Percentiles rank a stretch among this genome's conserved stretches.
Evolutionary conservation across 2,797 vertebrate species (phyloP).

Genomic region (Mallotus villosus): DNA sequence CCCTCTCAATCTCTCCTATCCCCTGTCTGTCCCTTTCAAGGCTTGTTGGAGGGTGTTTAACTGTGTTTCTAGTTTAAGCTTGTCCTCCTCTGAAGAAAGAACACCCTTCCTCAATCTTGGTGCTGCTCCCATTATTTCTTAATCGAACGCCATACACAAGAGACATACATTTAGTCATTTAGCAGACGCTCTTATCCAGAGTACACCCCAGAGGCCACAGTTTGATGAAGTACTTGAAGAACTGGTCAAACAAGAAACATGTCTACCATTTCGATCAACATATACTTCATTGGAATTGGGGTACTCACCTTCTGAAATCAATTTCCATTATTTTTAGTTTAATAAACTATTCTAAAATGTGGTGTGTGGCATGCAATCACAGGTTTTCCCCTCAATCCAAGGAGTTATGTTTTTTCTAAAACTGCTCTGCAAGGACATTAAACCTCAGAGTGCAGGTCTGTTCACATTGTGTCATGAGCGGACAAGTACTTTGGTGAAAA

Average conservation of each 20-base stretch:
- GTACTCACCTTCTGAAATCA: too few species aligned
- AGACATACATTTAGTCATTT: too few species aligned
- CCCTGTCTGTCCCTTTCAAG: conserved; percentile 33
- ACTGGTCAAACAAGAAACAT: too few species aligned
- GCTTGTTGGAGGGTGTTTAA: conserved; percentile 27
- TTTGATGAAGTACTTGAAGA: too few species aligned
- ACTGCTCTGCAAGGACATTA: neutral
- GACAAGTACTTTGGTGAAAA: neutral
- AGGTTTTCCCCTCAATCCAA: too few species aligned
- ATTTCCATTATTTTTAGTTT: too few species aligned
- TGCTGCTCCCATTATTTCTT: neutral
- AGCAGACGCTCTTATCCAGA: too few species aligned
- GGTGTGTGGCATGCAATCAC: too few species aligned
- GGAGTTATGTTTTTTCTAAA: neutral
- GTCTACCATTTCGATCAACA: too few species aligned
- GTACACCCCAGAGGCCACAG: too few species aligned
- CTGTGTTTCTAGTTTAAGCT: conserved; percentile 4
- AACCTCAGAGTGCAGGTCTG: neutral
- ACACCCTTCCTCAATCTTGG: neutral
- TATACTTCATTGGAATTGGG: too few species aligned
- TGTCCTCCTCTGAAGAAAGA: conserved; percentile 8
- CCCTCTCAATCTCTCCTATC: neutral
- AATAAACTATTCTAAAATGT: too few species aligned
- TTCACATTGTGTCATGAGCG: neutral
- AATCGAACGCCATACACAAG: neutral